Conservation (phyloP, 2,888 invertebrate genomes). For the Synanthedon myopaeformis region DNA sequence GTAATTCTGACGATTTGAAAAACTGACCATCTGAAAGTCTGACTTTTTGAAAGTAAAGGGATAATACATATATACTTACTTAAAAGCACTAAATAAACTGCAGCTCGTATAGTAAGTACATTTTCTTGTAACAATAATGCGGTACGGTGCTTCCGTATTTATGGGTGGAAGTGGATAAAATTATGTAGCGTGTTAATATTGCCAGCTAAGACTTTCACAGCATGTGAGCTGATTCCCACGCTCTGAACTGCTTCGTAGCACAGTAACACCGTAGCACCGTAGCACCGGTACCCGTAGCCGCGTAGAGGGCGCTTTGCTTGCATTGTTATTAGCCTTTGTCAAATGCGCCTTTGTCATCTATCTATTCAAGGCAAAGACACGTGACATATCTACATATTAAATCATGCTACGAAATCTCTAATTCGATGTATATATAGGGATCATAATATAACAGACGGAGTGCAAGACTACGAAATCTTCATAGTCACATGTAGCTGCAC, state of each 20-base stretch:
- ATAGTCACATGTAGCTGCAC: no score
- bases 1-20: no score
- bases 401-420: no score
- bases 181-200: conserved; percentile 48
- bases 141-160: conserved; percentile 34
- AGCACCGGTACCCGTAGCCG: conserved; percentile 11
- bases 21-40: no score
- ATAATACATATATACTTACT: no score
- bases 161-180: conserved; percentile 42
- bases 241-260: conserved; percentile 8
- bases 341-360: conserved; percentile 10
- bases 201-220: conserved; percentile 26
- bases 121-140: conserved; percentile 36
- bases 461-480: no score
- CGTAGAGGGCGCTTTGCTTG: conserved; percentile 15
- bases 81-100: no score
- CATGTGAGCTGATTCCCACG: conserved; percentile 40
- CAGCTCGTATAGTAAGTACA: no score
- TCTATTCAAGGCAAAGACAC: neutral
- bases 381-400: neutral
- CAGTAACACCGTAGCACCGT: conserved; percentile 8
- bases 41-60: no score
- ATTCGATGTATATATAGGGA: no score
- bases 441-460: no score
- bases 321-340: conserved; percentile 16